Evolutionary conservation across 2,113 vertebrate species (phyloP), one percentile per base, ranked within the genome.

Genomic region (Pao palembangensis): DNA sequence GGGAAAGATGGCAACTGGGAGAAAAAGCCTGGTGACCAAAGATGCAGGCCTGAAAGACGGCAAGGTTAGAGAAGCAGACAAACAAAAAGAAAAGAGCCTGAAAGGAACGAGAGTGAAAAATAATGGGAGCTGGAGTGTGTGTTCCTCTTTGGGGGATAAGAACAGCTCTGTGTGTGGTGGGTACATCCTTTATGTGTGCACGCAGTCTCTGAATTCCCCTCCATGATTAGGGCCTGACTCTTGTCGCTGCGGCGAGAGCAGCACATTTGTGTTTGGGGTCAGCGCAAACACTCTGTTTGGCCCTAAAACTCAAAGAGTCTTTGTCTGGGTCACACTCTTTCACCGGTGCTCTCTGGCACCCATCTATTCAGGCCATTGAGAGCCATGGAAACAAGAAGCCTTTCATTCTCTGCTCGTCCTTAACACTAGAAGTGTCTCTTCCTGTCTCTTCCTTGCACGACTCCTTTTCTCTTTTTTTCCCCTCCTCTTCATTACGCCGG

Each of bases 241-340:
- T 71, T 10, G 66, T 55, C 28, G 17, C 53, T 70, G 68, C 61
- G 82, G 58, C 74, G 73, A 79, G 67, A 62, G 69, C 58, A 64
- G 69, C 21, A 67, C 67, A 76, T 87, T 69, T 81, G 77, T 88
- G 84, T 84, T 78, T 85, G 67, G 59, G 79, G 82, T 85, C 84
- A 83, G 80, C 85, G 81, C 50, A 73, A 76, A 80, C 79, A 78
- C 70, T 76, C 66, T 79, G 78, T 87, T 86, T 77, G 67, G 72
- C 43, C 75, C 72, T 67, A 76, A 75, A 38, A 81, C 85, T 87
- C 83, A 82, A 82, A 81, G 79, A 77, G 62, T 83, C 76, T 83
- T 87, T 89, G 83, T 88, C 71, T 68, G 70, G 78, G 87, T 81
- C 82, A 82, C 75, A 75, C 78, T 82, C 82, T 87, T 79, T 87